Conservation (phyloP, 2,888 invertebrate species). For the Melanophora roralis region DNA sequence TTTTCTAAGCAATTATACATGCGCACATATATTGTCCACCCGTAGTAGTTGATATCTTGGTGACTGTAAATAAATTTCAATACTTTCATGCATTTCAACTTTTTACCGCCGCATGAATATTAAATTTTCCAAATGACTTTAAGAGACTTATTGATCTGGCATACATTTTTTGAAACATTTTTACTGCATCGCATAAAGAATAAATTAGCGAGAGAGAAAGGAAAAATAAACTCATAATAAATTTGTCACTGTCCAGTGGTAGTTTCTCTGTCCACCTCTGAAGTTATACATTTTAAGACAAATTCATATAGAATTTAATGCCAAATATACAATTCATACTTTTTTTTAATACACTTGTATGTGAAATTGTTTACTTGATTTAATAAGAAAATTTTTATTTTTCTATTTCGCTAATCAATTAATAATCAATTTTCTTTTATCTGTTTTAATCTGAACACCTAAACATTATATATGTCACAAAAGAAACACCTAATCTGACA, state of each 20-base stretch:
- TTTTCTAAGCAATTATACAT: conserved; percentile 18
- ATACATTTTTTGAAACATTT: not conserved
- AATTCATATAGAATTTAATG: conserved; percentile 26
- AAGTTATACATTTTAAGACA: conserved; percentile 29
- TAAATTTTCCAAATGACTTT: not conserved
- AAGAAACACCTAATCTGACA: conserved; percentile 63
- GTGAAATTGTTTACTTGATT: not conserved
- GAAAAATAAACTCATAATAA: conserved; percentile 36
- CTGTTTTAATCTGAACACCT: conserved; percentile 58
- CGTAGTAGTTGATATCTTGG: conserved; percentile 3
- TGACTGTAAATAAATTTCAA: not conserved
- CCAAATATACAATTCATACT: not conserved
- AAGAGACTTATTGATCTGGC: conserved; percentile 18
- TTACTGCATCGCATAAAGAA: not conserved
- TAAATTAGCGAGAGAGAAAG: not conserved
- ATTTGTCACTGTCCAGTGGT: conserved; percentile 30
- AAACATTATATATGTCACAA: conserved; percentile 62
- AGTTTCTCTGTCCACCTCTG: conserved; percentile 16
- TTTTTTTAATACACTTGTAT: not conserved
- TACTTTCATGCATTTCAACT: not conserved
- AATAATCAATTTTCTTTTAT: conserved; percentile 60
- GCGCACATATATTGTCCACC: not conserved
- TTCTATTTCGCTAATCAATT: conserved; percentile 49
- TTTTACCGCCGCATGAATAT: conserved; percentile 13
- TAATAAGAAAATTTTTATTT: not conserved